phyloP scores from a whole-genome alignment of 2,888 invertebrate genomes.

The Pinctada fucata region DNA sequence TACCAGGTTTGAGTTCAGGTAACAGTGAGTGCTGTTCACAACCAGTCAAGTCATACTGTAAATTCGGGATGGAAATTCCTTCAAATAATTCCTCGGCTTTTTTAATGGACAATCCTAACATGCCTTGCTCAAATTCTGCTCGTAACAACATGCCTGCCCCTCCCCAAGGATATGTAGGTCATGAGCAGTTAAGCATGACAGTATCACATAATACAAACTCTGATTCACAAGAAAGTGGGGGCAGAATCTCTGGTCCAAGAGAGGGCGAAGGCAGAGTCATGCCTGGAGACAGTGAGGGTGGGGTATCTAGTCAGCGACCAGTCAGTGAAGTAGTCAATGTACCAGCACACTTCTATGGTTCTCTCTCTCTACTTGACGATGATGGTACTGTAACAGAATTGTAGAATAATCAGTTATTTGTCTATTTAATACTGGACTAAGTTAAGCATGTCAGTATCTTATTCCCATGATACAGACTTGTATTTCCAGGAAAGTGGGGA shows the following conservation, averaged over 20 bases:
- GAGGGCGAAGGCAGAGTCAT: not conserved
- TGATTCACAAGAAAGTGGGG: too few relatives aligned
- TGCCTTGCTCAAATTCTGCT: not conserved
- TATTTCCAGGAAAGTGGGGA: too few relatives aligned
- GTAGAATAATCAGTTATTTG: not conserved
- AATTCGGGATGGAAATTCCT: not conserved
- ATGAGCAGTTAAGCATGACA: not conserved
- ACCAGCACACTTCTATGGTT: constrained; percentile 54
- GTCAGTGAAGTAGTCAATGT: constrained; percentile 49
- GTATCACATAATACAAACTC: not conserved
- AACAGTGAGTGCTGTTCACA: not conserved
- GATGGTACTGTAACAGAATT: constrained; percentile 35
- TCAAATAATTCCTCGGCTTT: not conserved
- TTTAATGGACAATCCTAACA: not conserved
- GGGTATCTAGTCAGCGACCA: constrained; percentile 28
- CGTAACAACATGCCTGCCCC: not conserved
- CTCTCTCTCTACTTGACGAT: constrained; percentile 42
- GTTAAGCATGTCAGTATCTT: not conserved
- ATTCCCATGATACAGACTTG: too few relatives aligned
- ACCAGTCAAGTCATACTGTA: not conserved
- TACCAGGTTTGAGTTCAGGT: not conserved
- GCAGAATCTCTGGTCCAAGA: not conserved
- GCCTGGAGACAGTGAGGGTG: not conserved
- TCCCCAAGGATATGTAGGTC: not conserved
- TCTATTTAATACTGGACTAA: not conserved